Conservation (phyloP, 1,140 invertebrate species). For the Oedothorax gibbosus region DNA sequence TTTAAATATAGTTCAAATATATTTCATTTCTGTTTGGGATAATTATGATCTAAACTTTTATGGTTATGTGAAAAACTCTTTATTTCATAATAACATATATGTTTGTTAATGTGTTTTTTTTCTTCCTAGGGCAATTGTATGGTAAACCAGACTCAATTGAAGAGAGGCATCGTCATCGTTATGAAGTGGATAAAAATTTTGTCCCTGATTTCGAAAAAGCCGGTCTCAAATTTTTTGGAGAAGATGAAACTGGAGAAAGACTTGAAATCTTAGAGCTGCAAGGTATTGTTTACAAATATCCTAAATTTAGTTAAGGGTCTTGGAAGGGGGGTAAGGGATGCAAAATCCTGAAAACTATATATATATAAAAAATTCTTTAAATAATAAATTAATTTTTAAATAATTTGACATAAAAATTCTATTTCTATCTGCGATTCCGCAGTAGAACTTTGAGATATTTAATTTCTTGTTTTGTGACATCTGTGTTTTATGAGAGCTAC, state of each 20-base stretch:
- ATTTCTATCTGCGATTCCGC: too few species aligned
- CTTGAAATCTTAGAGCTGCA: conserved; percentile 87
- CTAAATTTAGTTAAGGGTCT: too few species aligned
- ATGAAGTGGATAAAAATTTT: conserved; percentile 91
- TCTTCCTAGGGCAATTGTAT: conserved; percentile 83
- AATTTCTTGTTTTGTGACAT: too few species aligned
- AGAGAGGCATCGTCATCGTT: conserved; percentile 96
- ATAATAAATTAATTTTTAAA: too few species aligned
- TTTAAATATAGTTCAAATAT: too few species aligned
- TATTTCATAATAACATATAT: neutral
- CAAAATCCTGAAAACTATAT: too few species aligned
- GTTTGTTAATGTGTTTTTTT: neutral
- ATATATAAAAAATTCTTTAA: too few species aligned
- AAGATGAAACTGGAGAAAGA: conserved; percentile 72
- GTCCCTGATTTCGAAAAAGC: conserved; percentile 81
- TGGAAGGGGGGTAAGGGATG: too few species aligned
- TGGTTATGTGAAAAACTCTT: neutral
- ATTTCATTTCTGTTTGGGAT: too few species aligned
- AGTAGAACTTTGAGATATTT: too few species aligned
- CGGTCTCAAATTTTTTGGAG: conserved; percentile 92
- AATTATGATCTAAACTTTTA: neutral
- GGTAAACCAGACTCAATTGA: conserved; percentile 84
- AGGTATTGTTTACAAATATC: conserved; percentile 64
- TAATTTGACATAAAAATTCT: too few species aligned
- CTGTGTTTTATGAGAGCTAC: too few species aligned